These are phyloP conservation scores for Phenganax stokvisi DNA, from an alignment of 92 coral and sea anemone genomes.

Conservation along the genomic window DNA sequence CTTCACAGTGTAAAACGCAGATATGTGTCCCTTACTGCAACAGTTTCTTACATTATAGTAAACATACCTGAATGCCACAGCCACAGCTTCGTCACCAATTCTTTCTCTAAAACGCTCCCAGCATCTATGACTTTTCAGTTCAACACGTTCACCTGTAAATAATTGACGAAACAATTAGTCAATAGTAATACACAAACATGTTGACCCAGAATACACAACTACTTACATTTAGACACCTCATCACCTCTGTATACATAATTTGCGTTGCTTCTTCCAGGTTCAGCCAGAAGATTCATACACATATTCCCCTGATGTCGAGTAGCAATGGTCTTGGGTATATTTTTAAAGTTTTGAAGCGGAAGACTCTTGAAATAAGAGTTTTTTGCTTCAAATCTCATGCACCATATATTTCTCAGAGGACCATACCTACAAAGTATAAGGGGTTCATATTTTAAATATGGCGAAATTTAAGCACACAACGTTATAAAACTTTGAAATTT, in stretches of 20 bases:
- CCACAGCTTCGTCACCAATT: no score
- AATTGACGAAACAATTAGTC: no score
- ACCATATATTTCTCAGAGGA: conserved; percentile 42
- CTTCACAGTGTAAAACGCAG: no score
- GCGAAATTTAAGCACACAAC: no score
- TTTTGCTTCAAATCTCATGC: conserved; percentile 40
- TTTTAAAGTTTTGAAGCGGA: conserved; percentile 32
- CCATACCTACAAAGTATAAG: conserved; percentile 33
- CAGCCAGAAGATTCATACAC: conserved; percentile 43
- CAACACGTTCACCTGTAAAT: no score
- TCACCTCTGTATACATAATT: conserved; percentile 37
- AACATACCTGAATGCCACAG: no score
- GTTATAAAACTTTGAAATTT: background rate
- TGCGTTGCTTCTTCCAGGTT: conserved; percentile 27
- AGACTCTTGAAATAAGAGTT: conserved; percentile 41
- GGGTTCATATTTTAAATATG: background rate
- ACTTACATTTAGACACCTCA: conserved; percentile 37
- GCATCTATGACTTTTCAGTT: no score
- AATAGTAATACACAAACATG: no score
- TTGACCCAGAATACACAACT: no score
- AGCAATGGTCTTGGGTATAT: conserved; percentile 37
- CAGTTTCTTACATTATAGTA: no score
- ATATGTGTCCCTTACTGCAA: no score
- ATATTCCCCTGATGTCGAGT: conserved; percentile 40
- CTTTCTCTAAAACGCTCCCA: no score